These are phyloP conservation scores for Phoebastria nigripes DNA, from an alignment of 2,797 vertebrate species.

Conservation along the genomic window DNA sequence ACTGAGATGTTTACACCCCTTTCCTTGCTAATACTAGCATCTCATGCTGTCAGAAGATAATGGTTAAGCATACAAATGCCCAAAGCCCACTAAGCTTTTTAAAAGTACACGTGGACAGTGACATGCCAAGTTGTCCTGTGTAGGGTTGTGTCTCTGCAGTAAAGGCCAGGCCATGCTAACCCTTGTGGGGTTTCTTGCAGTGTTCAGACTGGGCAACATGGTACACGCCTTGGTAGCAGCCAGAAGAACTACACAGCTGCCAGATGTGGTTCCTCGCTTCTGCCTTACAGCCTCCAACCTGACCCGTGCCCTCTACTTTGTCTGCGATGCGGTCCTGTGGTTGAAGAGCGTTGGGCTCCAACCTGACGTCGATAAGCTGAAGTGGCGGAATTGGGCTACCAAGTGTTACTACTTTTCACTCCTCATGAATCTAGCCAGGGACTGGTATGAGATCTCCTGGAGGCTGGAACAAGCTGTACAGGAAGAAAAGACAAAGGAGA, in stretches of 20 bases:
- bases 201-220: constrained; percentile 90
- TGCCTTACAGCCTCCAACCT: constrained; percentile 86
- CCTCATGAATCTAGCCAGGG: constrained; percentile 81
- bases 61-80: neutral
- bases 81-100: neutral
- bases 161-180: neutral
- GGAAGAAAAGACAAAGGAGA: constrained; percentile 54
- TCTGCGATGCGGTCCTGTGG: constrained; percentile 90
- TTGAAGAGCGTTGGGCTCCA: constrained; percentile 78
- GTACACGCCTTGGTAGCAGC: constrained; percentile 85
- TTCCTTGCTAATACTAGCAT: neutral
- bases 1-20: neutral
- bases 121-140: accelerated
- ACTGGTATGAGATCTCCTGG: constrained; percentile 81
- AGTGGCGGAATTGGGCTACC: constrained; percentile 82
- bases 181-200: constrained; percentile 76
- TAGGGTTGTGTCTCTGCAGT: accelerated
- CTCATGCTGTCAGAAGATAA: neutral
- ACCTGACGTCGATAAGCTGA: constrained; percentile 74
- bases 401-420: constrained; percentile 85
- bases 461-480: constrained; percentile 74
- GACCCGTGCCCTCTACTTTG: constrained; percentile 86
- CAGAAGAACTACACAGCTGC: constrained; percentile 74
- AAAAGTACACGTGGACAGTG: accelerated
- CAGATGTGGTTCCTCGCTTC: constrained; percentile 81